Base-by-base conservation (phyloP, 2,113 vertebrate species). In the Craseonycteris thonglongyai region DNA sequence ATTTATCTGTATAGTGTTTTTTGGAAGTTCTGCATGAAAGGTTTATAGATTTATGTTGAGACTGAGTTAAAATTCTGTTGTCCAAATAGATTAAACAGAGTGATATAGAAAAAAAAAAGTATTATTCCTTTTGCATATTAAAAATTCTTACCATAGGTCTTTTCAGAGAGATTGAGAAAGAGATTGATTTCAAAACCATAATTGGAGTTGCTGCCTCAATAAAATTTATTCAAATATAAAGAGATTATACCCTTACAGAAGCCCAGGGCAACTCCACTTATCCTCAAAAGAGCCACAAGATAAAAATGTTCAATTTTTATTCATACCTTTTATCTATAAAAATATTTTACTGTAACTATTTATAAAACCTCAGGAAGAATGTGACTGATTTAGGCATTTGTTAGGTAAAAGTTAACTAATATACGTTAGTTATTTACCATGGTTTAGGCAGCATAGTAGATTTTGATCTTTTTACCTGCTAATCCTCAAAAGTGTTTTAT, bases 391-490 rank as follows among this genome's bases (percentile, higher is more conserved):
- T 87, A 93, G 56, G 80, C 47, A 71, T 87, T 81, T 93, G 51
- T 69, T 87, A 80, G 51, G 16, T 80, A 7, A 14, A 59, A 79
- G 54, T 72, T 21, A 80, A 65, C 11, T 58, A 76, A 47, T 80
- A 63, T 63, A 8, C 8, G 40, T 71, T 71, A 28, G 15, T 63
- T 80, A 40, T 69, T 26, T 69, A 42, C 33, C 35, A 47, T 63
- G 63, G n/a, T 63, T 93, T 69, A 79, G 45, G n/a, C 61, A 72
- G 14, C 16, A 45, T 28, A 79, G 28, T 61, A 72, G 38, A 93
- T 72, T 71, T 93, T 90, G n/a, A 61, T 63, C 28, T 76, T 93
- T 72, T 72, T 80, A 63, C 63, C 83, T 93, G 10, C 74, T 81
- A 35, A 80, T 35, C 65, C 42, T 72, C 28, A 35, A 59, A 85